phyloP scores from a whole-genome alignment of 2,113 vertebrate species.

The Bambusicola thoracicus region DNA sequence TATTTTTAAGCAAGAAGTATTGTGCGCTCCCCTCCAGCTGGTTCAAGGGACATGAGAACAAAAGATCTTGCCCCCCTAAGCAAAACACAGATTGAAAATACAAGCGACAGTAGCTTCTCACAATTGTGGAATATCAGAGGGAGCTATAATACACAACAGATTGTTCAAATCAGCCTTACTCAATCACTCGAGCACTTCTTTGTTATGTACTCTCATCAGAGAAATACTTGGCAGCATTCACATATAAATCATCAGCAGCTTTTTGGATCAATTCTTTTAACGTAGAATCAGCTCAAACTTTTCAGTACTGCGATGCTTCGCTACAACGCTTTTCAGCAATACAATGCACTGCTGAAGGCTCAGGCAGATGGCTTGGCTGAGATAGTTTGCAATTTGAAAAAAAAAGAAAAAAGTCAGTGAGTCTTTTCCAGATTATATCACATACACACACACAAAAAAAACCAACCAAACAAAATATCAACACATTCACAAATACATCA shows the following conservation, averaged over 20 bases:
- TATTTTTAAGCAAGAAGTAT: constrained; percentile 7
- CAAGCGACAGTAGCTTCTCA: constrained; percentile 24
- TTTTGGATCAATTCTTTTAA: constrained; percentile 43
- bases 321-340: constrained; percentile 16
- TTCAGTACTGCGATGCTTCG: background rate
- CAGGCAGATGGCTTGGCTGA: constrained; percentile 53
- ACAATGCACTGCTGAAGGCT: background rate
- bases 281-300: constrained; percentile 19
- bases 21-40: background rate
- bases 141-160: constrained; percentile 24
- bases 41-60: background rate
- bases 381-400: background rate
- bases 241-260: constrained; percentile 49
- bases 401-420: background rate
- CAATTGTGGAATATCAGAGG: background rate
- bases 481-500: background rate
- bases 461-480: background rate
- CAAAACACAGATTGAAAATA: background rate
- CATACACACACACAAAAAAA: background rate
- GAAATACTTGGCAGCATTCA: constrained; percentile 40
- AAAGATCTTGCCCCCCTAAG: background rate
- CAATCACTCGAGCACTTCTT: constrained; percentile 24
- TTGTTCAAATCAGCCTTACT: constrained; percentile 51
- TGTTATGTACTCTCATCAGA: constrained; percentile 41
- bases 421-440: background rate